A percentile compares a stretch with the other conserved stretches of the same genome.
phyloP scores from a whole-genome alignment of 2,888 invertebrate species.

The Troglohyphantes excavatus region DNA sequence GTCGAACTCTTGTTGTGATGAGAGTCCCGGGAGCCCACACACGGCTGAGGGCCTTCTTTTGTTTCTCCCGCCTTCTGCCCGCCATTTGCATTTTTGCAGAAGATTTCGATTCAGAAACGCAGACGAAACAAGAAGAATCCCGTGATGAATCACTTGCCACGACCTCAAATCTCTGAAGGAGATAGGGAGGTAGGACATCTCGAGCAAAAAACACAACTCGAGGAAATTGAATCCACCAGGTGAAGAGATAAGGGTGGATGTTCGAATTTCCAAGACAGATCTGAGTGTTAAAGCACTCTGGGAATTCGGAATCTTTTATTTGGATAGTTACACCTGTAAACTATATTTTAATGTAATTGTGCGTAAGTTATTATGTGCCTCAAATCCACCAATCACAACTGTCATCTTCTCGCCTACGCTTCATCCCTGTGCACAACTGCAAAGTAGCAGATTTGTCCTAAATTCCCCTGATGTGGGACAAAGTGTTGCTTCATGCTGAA shows the following conservation, averaged over 20 bases:
- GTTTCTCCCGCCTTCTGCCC: conserved; percentile 27
- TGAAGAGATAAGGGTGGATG: neutral
- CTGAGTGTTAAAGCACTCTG: too few relatives aligned
- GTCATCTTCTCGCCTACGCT: neutral
- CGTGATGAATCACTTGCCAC: conserved; percentile 66
- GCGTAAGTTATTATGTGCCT: neutral
- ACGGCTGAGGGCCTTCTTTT: conserved; percentile 10
- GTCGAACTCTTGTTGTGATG: conserved; percentile 28
- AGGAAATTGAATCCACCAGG: conserved; percentile 37
- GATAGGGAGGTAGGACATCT: conserved; percentile 47
- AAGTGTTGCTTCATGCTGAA: neutral
- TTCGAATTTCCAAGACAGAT: neutral
- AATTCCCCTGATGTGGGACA: neutral
- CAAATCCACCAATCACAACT: neutral
- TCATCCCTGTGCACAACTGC: neutral
- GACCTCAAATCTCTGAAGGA: conserved; percentile 57
- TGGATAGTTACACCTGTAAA: neutral
- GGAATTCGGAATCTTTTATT: neutral
- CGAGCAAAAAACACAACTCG: neutral
- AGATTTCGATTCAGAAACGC: conserved; percentile 8
- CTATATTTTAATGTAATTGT: neutral
- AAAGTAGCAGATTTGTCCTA: conserved; percentile 2
- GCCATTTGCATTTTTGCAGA: conserved; percentile 30
- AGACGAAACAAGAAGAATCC: conserved; percentile 16
- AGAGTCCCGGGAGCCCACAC: conserved; percentile 13